Conservation (phyloP, 2,113 vertebrate genomes). For the Hypocryptadius cinnamomeus region DNA sequence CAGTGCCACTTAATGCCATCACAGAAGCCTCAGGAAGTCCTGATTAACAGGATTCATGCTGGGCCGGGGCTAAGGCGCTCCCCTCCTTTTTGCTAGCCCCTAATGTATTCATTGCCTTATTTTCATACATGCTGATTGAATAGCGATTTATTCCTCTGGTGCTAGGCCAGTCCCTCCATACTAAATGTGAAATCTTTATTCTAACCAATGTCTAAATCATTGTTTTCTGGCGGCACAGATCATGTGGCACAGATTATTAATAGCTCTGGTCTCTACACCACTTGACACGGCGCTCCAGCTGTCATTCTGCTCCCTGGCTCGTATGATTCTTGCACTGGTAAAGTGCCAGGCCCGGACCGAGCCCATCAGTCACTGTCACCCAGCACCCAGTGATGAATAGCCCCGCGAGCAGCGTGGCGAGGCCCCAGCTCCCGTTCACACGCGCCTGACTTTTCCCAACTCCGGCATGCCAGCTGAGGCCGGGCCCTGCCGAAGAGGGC, state of each 20-base stretch:
- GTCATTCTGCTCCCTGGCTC: constrained; percentile 89
- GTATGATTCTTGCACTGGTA: constrained; percentile 91
- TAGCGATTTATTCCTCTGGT: constrained; percentile 75
- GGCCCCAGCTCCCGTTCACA: constrained; percentile 75
- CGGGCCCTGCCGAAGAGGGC: constrained; percentile 53
- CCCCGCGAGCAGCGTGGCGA: constrained; percentile 67
- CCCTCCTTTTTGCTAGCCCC: constrained; percentile 46
- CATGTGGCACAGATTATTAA: constrained; percentile 99
- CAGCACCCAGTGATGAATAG: constrained; percentile 92
- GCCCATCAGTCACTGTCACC: constrained; percentile 99
- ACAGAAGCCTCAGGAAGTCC: not conserved
- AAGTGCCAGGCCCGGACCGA: constrained; percentile 86
- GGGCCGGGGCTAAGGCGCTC: not conserved
- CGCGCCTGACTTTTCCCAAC: constrained; percentile 75
- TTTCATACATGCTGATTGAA: constrained; percentile 89
- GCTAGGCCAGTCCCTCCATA: constrained; percentile 72
- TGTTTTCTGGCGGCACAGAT: constrained; percentile 73
- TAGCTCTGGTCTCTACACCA: constrained; percentile 95
- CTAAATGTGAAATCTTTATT: constrained; percentile 87
- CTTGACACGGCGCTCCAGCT: constrained; percentile 99
- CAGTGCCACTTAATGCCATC: not conserved
- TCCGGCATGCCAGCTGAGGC: constrained; percentile 81
- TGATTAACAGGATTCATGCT: constrained; percentile 21
- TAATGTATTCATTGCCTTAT: constrained; percentile 87
- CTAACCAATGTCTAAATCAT: constrained; percentile 82